Conservation (phyloP, 2,113 vertebrate species). For the Nettapus auritus region DNA sequence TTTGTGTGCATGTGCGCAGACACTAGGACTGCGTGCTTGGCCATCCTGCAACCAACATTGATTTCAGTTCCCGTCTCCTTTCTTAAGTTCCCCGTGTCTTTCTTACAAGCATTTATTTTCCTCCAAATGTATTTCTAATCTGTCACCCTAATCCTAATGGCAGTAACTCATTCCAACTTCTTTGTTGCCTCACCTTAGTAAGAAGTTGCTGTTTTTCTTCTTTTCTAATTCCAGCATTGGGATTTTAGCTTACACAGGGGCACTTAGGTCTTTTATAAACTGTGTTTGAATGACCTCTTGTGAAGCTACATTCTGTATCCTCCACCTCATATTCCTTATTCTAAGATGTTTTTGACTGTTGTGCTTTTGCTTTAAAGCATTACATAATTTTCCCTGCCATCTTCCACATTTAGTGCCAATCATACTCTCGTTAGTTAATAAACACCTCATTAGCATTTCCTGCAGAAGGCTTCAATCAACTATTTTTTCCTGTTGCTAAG, state of each 20-base stretch:
- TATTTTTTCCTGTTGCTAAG: background rate
- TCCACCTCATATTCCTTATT: background rate
- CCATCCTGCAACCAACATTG: background rate
- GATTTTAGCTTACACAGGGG: background rate
- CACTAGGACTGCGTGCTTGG: background rate
- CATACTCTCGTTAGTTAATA: background rate
- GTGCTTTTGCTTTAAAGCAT: background rate
- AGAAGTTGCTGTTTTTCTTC: slow-evolving; percentile 18
- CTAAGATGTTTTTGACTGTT: background rate
- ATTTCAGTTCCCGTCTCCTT: background rate
- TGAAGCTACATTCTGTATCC: background rate
- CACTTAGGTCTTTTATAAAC: background rate
- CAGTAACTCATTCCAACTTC: slow-evolving; percentile 29
- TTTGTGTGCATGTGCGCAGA: background rate
- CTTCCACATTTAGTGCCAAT: background rate
- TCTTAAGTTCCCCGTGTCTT: background rate
- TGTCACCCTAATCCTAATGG: slow-evolving; percentile 4
- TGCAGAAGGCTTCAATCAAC: background rate
- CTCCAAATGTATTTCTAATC: background rate
- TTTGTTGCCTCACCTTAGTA: slow-evolving; percentile 48
- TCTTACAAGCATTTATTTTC: slow-evolving; percentile 30
- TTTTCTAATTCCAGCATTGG: slow-evolving; percentile 15
- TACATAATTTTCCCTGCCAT: background rate
- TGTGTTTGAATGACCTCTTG: slow-evolving; percentile 10
- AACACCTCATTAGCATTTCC: background rate